Evolutionary conservation across 1,140 invertebrate species (phyloP).

Genomic region (Lordiphosa clarofinis): DNA sequence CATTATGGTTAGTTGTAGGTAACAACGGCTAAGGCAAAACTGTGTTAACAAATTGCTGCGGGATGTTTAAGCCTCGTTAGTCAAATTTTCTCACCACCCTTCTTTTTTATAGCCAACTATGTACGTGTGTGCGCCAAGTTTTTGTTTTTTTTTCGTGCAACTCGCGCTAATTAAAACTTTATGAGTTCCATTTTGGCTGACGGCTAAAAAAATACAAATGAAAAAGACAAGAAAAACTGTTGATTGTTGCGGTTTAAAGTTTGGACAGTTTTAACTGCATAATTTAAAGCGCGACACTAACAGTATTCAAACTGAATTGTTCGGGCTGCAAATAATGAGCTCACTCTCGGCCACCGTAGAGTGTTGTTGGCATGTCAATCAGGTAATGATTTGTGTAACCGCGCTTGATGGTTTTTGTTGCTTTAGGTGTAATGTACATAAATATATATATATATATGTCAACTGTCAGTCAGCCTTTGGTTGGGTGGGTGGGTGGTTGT

Average conservation of each 20-base stretch:
- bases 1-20: no score
- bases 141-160: not conserved
- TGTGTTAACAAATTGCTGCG: no score
- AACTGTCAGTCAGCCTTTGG: no score
- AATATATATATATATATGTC: no score
- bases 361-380: not conserved
- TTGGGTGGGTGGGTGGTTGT: not conserved
- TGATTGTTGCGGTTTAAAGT: constrained; percentile 14
- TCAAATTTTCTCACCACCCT: no score
- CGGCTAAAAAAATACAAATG: not conserved
- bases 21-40: no score
- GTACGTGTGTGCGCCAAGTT: not conserved
- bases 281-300: no score
- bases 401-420: not conserved
- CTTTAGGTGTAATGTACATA: not conserved
- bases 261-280: constrained; percentile 2
- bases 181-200: constrained; percentile 9
- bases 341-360: constrained; percentile 1
- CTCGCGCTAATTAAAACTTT: constrained; percentile 10
- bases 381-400: constrained; percentile 12
- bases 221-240: not conserved
- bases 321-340: constrained; percentile 6
- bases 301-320: not conserved
- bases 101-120: constrained; percentile 1
- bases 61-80: no score